phyloP scores from a whole-genome alignment of 2,888 invertebrate species.

The Apamea sordens region DNA sequence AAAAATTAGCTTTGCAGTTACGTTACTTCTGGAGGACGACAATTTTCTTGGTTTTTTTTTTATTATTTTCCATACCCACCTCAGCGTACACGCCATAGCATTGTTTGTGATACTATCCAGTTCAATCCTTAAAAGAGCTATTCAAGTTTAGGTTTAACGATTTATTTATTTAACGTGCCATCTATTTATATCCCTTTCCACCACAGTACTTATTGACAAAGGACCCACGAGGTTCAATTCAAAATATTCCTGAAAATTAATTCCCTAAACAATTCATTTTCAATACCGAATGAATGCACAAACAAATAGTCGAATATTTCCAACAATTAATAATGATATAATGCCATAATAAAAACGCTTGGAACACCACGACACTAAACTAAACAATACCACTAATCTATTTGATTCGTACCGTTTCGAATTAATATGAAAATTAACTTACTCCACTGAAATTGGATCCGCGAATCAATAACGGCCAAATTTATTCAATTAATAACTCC shows the following conservation, averaged over 20 bases:
- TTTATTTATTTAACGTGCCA: neutral
- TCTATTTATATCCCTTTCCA: constrained; percentile 7
- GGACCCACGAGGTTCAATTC: constrained; percentile 11
- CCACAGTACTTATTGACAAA: constrained; percentile 31
- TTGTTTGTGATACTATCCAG: neutral
- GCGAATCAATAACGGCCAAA: constrained; percentile 69
- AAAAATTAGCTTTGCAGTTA: neutral
- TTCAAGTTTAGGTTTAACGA: neutral
- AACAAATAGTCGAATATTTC: constrained; percentile 42
- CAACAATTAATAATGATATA: constrained; percentile 41
- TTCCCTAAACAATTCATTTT: constrained; percentile 27
- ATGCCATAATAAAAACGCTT: constrained; percentile 50
- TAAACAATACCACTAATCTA: constrained; percentile 45
- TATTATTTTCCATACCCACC: neutral
- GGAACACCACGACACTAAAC: constrained; percentile 30
- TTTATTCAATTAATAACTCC: constrained; percentile 73
- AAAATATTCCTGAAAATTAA: constrained; percentile 27
- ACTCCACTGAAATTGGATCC: constrained; percentile 56
- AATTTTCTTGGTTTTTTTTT: neutral
- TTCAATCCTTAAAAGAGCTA: neutral
- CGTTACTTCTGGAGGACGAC: neutral
- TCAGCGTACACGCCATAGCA: neutral
- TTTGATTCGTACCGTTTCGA: constrained; percentile 52
- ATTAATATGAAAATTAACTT: constrained; percentile 67
- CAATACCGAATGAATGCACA: constrained; percentile 25